Conservation (phyloP, 2,888 invertebrate genomes). For the Melanostoma mellinum region DNA sequence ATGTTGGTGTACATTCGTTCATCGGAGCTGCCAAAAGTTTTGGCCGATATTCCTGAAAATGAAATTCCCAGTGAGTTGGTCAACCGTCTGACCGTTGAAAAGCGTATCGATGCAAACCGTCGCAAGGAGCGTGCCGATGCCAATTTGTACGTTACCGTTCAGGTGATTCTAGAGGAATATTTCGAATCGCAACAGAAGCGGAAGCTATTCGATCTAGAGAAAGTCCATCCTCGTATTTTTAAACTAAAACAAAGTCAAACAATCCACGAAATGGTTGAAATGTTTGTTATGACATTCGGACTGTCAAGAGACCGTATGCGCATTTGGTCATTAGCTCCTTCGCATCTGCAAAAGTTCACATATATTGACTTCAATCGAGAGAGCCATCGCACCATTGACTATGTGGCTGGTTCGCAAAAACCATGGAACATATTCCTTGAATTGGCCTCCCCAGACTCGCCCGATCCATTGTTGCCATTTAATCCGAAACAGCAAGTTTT, state of each 20-base stretch:
- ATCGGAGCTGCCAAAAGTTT: slow-evolving; percentile 91
- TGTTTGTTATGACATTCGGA: slow-evolving; percentile 93
- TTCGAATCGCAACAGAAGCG: slow-evolving; percentile 98
- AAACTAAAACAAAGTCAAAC: slow-evolving; percentile 95
- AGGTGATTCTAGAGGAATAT: slow-evolving; percentile 91
- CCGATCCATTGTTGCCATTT: slow-evolving; percentile 90
- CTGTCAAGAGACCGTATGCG: slow-evolving; percentile 93
- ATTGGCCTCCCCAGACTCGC: slow-evolving; percentile 90
- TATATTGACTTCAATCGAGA: slow-evolving; percentile 92
- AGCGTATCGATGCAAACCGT: slow-evolving; percentile 93
- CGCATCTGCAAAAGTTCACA: slow-evolving; percentile 88
- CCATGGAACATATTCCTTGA: slow-evolving; percentile 94
- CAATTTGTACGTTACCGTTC: slow-evolving; percentile 89
- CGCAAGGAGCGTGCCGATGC: slow-evolving; percentile 98
- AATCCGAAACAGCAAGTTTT: slow-evolving; percentile 92
- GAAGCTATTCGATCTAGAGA: slow-evolving; percentile 96
- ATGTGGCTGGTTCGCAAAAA: slow-evolving; percentile 89
- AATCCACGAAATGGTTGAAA: slow-evolving; percentile 92
- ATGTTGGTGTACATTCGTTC: slow-evolving; percentile 99
- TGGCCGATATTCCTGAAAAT: slow-evolving; percentile 94
- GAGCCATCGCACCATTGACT: slow-evolving; percentile 83
- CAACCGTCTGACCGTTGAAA: slow-evolving; percentile 94
- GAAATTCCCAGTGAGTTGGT: slow-evolving; percentile 97
- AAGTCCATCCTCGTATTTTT: slow-evolving; percentile 91
- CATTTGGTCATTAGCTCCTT: slow-evolving; percentile 93